Base-by-base conservation (phyloP, 1,140 invertebrate genomes). In the Daktulosphaira vitifoliae region DNA sequence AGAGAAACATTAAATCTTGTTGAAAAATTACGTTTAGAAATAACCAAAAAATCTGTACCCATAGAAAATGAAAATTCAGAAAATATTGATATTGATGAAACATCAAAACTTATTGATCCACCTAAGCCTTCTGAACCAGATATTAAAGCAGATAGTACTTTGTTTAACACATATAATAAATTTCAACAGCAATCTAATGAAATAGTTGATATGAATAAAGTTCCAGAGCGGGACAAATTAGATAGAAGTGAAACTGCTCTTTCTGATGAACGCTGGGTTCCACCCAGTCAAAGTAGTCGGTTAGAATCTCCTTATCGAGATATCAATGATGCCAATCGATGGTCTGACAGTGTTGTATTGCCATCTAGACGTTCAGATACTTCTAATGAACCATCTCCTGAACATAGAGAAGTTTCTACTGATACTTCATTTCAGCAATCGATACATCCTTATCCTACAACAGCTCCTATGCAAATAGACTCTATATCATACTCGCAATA, bases 1-100 rank as follows among this genome's bases (percentile, higher is more conserved):
- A 76, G 84, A 44, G 88, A 88, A 76, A 89, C 88, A 1, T 73
- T 87, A 25, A 84, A 88, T 76, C 74, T 90, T 16, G 86, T 90
- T 8, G 86, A 89, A 68, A 87, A 89, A 73, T 74, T 90, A 15
- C 75, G 87, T 56, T 80, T 87, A 78, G 81, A 80, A 59, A 73
- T 84, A 67, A 81, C 81, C 13, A 82, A 62, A 46, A 62, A 62
- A 33, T 33, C 42, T 29, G 56, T 46, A 4, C 56, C 56, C n/a
- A 20, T 62, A 46, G 56, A 62, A 62, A 62, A 18, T 49, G 44
- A 56, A 0, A 65, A 49, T 9, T 52, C 38, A 49, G 59, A 51
- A 65, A 48, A 68, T 53, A 65, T 46, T 33, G 50, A 67, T 13
- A 23, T 64, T 20, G 37, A 52, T 3, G 51, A 44, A 33, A 11